Evolutionary conservation across 2,888 invertebrate genomes (phyloP).

Genomic region (Diarsia rubi): DNA sequence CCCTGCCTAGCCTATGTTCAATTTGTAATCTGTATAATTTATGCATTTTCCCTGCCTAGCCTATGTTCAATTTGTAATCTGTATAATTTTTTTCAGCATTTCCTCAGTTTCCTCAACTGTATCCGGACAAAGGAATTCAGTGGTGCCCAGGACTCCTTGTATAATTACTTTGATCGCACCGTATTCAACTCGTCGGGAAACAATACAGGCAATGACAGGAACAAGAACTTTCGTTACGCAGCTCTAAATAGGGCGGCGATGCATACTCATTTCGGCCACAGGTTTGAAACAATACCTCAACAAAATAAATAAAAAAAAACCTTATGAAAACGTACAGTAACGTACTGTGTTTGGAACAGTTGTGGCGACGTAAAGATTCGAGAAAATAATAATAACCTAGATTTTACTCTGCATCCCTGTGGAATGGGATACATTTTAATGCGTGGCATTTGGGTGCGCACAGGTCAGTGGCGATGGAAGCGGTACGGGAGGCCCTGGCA

Average conservation of each 20-base stretch:
- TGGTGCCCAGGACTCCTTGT: slow-evolving; percentile 94
- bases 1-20: too few relatives aligned
- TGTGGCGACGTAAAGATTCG: background rate
- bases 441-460: background rate
- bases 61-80: background rate
- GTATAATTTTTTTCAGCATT: slow-evolving; percentile 93
- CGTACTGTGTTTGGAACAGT: background rate
- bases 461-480: slow-evolving; percentile 94
- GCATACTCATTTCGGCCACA: slow-evolving; percentile 96
- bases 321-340: background rate
- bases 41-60: too few relatives aligned
- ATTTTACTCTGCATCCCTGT: background rate
- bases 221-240: slow-evolving; percentile 95
- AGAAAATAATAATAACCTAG: background rate
- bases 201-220: slow-evolving; percentile 86
- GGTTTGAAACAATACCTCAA: slow-evolving; percentile 85
- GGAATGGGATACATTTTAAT: background rate
- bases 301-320: background rate
- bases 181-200: slow-evolving; percentile 79
- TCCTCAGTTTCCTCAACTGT: slow-evolving; percentile 97
- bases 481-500: slow-evolving; percentile 96
- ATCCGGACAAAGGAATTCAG: slow-evolving; percentile 96
- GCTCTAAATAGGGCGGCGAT: slow-evolving; percentile 97
- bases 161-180: slow-evolving; percentile 95
- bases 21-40: too few relatives aligned